A percentile compares a stretch with the other conserved stretches of the same genome.
Evolutionary conservation across 2,888 invertebrate species (phyloP).

Genomic region (Camptogramma bilineatum): DNA sequence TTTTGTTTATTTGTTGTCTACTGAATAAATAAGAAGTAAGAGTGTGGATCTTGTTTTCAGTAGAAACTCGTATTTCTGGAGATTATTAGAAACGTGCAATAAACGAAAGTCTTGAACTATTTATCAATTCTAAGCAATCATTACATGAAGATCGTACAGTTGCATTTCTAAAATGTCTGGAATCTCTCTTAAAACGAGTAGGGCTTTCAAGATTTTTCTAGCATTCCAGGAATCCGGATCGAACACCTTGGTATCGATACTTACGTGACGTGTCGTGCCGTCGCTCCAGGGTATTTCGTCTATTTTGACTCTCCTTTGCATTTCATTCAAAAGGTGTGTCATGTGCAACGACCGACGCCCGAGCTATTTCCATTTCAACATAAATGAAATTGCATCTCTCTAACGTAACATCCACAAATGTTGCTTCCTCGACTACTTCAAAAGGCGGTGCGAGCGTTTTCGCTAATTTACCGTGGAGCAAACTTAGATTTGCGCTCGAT

Average conservation of each 20-base stretch:
- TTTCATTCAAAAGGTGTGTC: constrained; percentile 30
- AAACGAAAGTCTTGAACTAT: constrained; percentile 22
- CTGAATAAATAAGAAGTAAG: background rate
- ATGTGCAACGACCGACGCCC: constrained; percentile 33
- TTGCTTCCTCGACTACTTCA: constrained; percentile 60
- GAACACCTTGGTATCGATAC: constrained; percentile 9
- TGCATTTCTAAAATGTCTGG: background rate
- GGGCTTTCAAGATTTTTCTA: constrained; percentile 31
- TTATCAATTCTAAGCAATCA: constrained; percentile 18
- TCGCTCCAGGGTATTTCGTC: constrained; percentile 19
- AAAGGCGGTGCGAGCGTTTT: constrained; percentile 55
- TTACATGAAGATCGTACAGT: background rate
- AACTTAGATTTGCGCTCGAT: constrained; percentile 44
- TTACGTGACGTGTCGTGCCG: constrained; percentile 28
- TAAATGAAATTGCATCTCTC: constrained; percentile 51
- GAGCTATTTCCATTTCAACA: constrained; percentile 48
- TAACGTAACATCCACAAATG: constrained; percentile 52
- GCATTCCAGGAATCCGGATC: constrained; percentile 23
- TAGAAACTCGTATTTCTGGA: background rate
- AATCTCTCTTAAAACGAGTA: background rate
- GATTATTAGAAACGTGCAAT: background rate
- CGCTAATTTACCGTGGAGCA: constrained; percentile 52
- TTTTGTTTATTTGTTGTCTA: background rate
- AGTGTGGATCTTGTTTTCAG: background rate
- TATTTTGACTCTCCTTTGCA: constrained; percentile 13